Evolutionary conservation across 2,888 invertebrate species (phyloP).

Genomic region (Tanytarsus gracilentus): DNA sequence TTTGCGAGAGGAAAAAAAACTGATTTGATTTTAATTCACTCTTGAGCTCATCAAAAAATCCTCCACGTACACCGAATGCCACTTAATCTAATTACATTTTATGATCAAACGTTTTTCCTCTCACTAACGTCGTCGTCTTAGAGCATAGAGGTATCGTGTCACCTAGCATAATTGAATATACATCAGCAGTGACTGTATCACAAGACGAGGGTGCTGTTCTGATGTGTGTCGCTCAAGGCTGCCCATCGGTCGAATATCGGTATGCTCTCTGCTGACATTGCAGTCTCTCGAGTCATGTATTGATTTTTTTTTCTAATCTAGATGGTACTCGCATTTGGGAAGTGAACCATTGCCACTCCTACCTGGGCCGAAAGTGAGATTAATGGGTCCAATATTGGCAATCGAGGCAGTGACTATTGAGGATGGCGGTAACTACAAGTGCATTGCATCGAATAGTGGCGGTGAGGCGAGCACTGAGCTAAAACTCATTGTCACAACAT

Average conservation of each 20-base stretch:
- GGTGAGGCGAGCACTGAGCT: constrained; percentile 62
- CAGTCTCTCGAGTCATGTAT: not conserved
- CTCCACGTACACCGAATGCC: not conserved
- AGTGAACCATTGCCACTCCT: constrained; percentile 54
- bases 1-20: not conserved
- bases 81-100: no score
- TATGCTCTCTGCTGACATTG: constrained; percentile 36
- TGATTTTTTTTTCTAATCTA: constrained; percentile 36
- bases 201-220: constrained; percentile 67
- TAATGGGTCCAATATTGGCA: constrained; percentile 59
- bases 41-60: not conserved
- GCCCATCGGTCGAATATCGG: constrained; percentile 71
- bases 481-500: constrained; percentile 54
- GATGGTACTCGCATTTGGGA: constrained; percentile 60
- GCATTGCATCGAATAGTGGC: constrained; percentile 58
- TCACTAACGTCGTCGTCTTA: constrained; percentile 40
- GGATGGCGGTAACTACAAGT: constrained; percentile 59
- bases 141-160: constrained; percentile 64
- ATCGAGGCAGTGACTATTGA: constrained; percentile 62
- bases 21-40: not conserved
- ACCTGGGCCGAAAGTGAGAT: constrained; percentile 54
- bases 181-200: constrained; percentile 57
- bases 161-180: constrained; percentile 62
- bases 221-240: constrained; percentile 69
- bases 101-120: no score